Base-by-base conservation (phyloP, 2,797 vertebrate species). In the Cottoperca gobio region DNA sequence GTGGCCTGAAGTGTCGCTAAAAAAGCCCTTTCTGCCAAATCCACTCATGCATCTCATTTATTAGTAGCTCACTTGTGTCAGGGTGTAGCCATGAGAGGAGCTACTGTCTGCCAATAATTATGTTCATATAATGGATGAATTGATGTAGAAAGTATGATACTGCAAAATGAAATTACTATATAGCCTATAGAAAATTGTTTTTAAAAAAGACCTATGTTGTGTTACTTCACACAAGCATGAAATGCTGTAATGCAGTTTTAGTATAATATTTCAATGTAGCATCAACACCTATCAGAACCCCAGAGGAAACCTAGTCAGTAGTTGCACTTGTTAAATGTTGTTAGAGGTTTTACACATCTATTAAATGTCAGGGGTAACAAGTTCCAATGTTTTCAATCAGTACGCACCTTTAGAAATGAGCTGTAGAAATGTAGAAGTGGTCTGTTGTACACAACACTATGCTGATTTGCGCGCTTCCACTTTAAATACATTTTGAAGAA, bases 401-500 rank as follows among this genome's bases (percentile, higher is more conserved):
- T 46, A 48, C 8, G 3, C 12, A 46, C 16, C 23, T 40, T 42
- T 28, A 26, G 48, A 37, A 39, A 55, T 11, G 19, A 28, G 13
- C 7, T 31, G 12, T 31, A 31, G 19, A 10, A 12, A 35, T 7
- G 31, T 12, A 55, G 12, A 37, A 42, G n/a, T 17, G 28, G 5
- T 14, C 40, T 28, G 1, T n/a, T 21, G 21, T 31, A 69, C 21
- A 35, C n/a, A 54, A 39, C 23, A 37, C 2, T 40, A 6, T 16
- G 12, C 28, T 21, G 5, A 28, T 37, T 65, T 23, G 12, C 53
- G 1, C 7, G 2, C 9, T 16, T 58, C 12, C 17, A 24, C 50
- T 76, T 35, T 11, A 31, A 26, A 24, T 46, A 2, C 59, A 59
- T 53, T 71, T 65, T 45, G 21, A 63, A n/a, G n/a, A 33, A 49